Percentiles rank a stretch among this genome's conserved stretches.
These are phyloP conservation scores for Myrmophylax atrothorax DNA, from an alignment of 2,113 vertebrate species.

Conservation along the genomic window DNA sequence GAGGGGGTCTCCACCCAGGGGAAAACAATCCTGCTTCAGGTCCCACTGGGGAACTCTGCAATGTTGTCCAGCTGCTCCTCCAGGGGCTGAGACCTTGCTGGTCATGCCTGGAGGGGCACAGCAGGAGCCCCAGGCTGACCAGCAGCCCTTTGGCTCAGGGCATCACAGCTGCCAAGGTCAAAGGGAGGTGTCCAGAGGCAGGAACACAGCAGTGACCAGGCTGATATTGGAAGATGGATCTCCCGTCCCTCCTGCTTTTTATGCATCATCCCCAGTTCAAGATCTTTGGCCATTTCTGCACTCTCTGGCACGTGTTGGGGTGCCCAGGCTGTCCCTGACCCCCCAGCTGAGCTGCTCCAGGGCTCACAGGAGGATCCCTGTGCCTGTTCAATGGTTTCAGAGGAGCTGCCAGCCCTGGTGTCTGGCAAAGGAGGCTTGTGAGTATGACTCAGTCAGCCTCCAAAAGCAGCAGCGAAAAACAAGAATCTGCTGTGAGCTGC, in stretches of 20 bases:
- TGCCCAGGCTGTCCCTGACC: not conserved
- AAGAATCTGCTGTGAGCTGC: constrained; percentile 56
- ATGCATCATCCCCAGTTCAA: rapidly evolving
- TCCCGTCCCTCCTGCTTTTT: not conserved
- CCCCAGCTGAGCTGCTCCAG: not conserved
- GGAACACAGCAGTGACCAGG: rapidly evolving
- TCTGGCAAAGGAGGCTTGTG: constrained; percentile 57
- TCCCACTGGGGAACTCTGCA: not conserved
- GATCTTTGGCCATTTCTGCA: rapidly evolving
- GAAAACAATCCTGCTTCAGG: not conserved
- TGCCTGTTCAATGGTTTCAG: not conserved
- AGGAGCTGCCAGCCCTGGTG: constrained; percentile 9
- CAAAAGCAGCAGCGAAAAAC: constrained; percentile 28
- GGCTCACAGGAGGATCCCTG: not conserved
- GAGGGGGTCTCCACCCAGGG: not conserved
- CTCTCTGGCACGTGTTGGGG: rapidly evolving
- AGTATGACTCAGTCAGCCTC: constrained; percentile 68
- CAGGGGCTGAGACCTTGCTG: rapidly evolving
- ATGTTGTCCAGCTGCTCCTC: not conserved
- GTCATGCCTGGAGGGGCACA: rapidly evolving
- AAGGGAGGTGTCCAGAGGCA: not conserved
- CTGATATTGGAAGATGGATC: not conserved
- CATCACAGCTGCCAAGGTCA: rapidly evolving
- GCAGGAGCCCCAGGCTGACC: not conserved
- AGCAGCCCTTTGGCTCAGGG: rapidly evolving